phyloP scores from a whole-genome alignment of 1,140 invertebrate species.

The Vanessa tameamea region DNA sequence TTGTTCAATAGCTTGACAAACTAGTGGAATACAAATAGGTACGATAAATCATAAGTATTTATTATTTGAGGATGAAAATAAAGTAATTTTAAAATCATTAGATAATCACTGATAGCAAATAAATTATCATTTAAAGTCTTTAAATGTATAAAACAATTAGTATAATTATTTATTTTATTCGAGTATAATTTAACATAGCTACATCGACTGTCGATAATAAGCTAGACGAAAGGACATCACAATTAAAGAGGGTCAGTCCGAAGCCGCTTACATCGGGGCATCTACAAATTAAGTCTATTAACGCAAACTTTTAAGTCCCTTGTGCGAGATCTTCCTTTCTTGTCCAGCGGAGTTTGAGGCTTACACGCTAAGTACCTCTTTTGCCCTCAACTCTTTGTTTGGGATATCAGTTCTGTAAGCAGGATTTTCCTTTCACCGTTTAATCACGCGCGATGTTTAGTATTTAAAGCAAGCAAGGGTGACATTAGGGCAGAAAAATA shows the following conservation, averaged over 20 bases:
- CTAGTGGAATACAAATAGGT: too few relatives aligned
- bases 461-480: constrained; percentile 26
- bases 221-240: constrained; percentile 42
- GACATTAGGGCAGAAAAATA: not conserved
- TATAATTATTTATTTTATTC: not conserved
- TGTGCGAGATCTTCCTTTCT: constrained; percentile 75
- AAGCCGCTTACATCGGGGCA: constrained; percentile 68
- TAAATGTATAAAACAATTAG: not conserved
- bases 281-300: constrained; percentile 79
- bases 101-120: too few relatives aligned
- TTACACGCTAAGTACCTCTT: constrained; percentile 75
- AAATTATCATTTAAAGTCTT: not conserved
- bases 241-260: constrained; percentile 59
- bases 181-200: not conserved
- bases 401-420: constrained; percentile 56
- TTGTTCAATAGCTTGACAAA: too few relatives aligned
- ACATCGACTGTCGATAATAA: constrained; percentile 53
- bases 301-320: constrained; percentile 78
- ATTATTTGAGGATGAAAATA: too few relatives aligned
- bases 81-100: too few relatives aligned
- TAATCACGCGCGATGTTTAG: constrained; percentile 37
- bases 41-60: too few relatives aligned
- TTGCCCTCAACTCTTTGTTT: constrained; percentile 66
- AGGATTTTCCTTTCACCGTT: constrained; percentile 55
- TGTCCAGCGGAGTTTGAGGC: constrained; percentile 69